Base-by-base conservation (phyloP, 2,113 vertebrate species). In the Aegotheles bennettii region DNA sequence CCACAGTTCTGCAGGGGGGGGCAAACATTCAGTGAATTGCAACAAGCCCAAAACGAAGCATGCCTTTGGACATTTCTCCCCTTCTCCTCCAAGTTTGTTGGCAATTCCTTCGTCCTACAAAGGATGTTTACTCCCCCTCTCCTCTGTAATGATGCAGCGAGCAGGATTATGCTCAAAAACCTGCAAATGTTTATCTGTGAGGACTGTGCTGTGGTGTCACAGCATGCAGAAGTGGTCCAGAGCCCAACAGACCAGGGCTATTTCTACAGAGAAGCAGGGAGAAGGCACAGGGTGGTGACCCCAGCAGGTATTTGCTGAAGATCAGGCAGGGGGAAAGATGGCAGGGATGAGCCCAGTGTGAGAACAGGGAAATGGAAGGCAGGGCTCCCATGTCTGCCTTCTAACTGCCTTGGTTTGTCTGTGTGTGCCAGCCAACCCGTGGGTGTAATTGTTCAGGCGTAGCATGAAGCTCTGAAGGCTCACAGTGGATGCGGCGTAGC, bases 371-470 rank as follows among this genome's bases (percentile, higher is more conserved):
- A 87, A 96, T 28, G 78, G 70, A 77, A 93, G 84, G 74, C 77
- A 87, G 69, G 70, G 48, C 89, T 89, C 63, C 81, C 57, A 64
- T 77, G n/a, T 69, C 74, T 67, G 95, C 36, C 87, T 78, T 50
- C 51, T 80, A 89, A 57, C 69, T 89, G 87, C 81, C 63, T 93
- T 93, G 59, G 57, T 91, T 84, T 83, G 71, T 83, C 93, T 95
- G 93, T 83, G 75, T 95, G 94, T 93, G 87, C 84, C 71, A 83
- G 91, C 87, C 92, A 83, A 95, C 95, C 76, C 5, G 70, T 95
- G 94, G 93, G 85, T 93, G 92, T 95, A 94, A 93, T 93, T 95
- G 75, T 90, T 96, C 93, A 95, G 87, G 84, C 87, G 54, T 61
- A 69, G 87, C 84, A 61, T 47, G 87, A 85, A 89, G 81, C 61